These are phyloP conservation scores for Meloidogyne chitwoodi DNA, from an alignment of 1,140 invertebrate genomes.

Conservation along the genomic window DNA sequence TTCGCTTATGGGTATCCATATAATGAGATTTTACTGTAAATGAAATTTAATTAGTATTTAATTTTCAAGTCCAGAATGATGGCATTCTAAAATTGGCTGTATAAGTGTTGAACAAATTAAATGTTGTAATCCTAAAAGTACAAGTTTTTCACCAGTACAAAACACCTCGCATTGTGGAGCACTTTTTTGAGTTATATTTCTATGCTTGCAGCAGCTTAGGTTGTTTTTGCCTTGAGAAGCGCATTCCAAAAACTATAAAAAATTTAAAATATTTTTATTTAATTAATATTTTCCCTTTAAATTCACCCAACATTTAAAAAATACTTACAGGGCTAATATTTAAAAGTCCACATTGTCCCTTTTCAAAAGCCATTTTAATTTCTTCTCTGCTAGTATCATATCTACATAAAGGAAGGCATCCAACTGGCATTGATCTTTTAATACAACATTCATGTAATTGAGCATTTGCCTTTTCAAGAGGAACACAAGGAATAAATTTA, in stretches of 20 bases:
- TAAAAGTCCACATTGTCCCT: conserved; percentile 42
- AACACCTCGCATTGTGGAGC: conserved; percentile 46
- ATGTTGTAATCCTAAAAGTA: conserved; percentile 37
- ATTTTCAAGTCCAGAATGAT: conserved; percentile 36
- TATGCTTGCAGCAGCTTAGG: conserved; percentile 30
- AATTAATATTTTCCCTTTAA: too few relatives aligned
- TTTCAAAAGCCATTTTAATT: conserved; percentile 45
- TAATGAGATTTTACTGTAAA: too few relatives aligned
- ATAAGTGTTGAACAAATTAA: conserved; percentile 40
- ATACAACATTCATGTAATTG: conserved; percentile 33
- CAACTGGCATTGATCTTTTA: conserved; percentile 36
- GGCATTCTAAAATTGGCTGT: conserved; percentile 37
- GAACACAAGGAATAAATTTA: conserved; percentile 39
- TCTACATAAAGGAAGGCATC: conserved; percentile 36
- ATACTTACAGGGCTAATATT: conserved; percentile 35
- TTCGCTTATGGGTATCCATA: too few relatives aligned
- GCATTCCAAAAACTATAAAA: conserved; percentile 34
- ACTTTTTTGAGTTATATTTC: conserved; percentile 33
- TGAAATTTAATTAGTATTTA: too few relatives aligned
- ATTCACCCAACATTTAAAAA: too few relatives aligned
- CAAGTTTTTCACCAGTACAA: conserved; percentile 29
- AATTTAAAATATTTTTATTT: not conserved
- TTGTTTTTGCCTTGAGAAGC: conserved; percentile 44
- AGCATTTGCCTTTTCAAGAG: conserved; percentile 26
- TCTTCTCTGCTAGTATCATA: conserved; percentile 45